A percentile compares a stretch with the other conserved stretches of the same genome.
These are phyloP conservation scores for Dicrostonyx torquatus DNA, from an alignment of 2,797 vertebrate genomes.

Conservation along the genomic window DNA sequence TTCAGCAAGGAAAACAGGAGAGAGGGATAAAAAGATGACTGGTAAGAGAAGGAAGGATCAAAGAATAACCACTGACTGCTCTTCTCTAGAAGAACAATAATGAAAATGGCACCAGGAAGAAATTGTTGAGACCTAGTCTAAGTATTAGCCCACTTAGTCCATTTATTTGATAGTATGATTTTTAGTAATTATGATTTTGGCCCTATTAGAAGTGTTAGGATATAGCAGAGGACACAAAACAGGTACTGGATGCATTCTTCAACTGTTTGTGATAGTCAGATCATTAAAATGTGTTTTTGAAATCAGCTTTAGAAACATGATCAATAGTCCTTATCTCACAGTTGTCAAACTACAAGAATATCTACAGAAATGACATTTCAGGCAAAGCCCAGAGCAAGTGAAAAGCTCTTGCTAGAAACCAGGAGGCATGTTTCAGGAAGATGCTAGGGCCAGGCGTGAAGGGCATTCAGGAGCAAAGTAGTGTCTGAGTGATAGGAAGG, in stretches of 20 bases:
- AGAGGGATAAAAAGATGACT: background rate
- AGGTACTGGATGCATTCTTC: background rate
- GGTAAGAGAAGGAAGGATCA: background rate
- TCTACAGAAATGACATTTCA: background rate
- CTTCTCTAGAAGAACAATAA: background rate
- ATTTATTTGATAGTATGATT: background rate
- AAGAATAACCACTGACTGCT: background rate
- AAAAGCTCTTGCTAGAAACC: background rate
- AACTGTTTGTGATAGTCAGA: background rate
- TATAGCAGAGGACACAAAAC: background rate
- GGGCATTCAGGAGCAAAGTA: background rate
- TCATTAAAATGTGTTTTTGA: background rate
- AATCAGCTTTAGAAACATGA: background rate
- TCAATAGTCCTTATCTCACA: background rate
- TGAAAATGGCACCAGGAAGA: background rate
- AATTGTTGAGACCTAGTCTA: background rate
- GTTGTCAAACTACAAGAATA: background rate
- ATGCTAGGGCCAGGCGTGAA: background rate
- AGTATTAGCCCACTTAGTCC: background rate
- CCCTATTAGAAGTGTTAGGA: background rate
- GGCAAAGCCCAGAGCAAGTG: background rate
- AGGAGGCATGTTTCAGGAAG: background rate
- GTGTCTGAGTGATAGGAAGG: background rate
- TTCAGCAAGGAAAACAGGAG: background rate
- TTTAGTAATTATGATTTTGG: background rate